Percentiles rank a stretch among this genome's conserved stretches.
Evolutionary conservation across 2,797 vertebrate species (phyloP).

Genomic region (Acipenser ruthenus): DNA sequence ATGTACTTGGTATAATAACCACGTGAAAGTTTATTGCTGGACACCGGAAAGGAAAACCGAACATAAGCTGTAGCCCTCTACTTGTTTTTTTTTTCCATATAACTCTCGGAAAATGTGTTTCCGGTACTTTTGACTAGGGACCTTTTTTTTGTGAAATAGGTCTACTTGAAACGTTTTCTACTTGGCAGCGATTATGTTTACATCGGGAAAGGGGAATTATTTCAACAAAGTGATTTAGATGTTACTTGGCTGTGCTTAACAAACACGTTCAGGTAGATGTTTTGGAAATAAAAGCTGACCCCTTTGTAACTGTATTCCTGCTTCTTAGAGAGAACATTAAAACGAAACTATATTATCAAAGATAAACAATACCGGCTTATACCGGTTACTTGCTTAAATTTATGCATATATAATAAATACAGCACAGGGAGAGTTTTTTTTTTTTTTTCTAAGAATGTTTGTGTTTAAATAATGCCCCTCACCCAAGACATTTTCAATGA

Average conservation of each 20-base stretch:
- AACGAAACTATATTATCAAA: not conserved
- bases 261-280: conserved; percentile 12
- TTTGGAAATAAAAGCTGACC: not conserved
- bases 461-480: too few relatives aligned
- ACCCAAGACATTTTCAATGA: too few relatives aligned
- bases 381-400: too few relatives aligned
- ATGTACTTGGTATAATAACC: too few relatives aligned
- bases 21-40: too few relatives aligned
- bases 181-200: conserved; percentile 17
- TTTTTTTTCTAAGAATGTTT: too few relatives aligned
- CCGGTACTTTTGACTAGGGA: conserved; percentile 16
- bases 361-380: not conserved
- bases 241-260: conserved; percentile 7
- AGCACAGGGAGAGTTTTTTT: too few relatives aligned
- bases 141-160: conserved; percentile 3
- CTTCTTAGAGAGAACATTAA: too few relatives aligned
- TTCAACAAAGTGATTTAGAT: conserved; percentile 17
- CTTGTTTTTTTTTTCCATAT: not conserved
- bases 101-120: conserved; percentile 14
- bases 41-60: not conserved
- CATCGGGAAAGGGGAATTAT: conserved; percentile 15
- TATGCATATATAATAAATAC: too few relatives aligned
- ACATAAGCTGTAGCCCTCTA: not conserved
- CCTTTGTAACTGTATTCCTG: not conserved
- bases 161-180: conserved; percentile 9